phyloP scores from a whole-genome alignment of 2,888 invertebrate genomes.

The Darwinula stevensoni region DNA sequence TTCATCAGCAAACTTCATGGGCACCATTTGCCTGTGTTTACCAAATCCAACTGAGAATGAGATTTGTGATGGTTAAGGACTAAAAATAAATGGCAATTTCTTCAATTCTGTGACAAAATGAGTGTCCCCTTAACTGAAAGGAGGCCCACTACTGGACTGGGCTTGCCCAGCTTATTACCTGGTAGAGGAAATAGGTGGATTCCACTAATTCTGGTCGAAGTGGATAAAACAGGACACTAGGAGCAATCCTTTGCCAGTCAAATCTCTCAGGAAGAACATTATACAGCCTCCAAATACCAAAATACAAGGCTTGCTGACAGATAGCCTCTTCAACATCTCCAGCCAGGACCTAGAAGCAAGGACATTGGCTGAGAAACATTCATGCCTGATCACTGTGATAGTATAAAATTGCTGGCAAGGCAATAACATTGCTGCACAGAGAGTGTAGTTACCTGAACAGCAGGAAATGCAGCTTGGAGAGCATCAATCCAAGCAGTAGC shows the following conservation, averaged over 20 bases:
- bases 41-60: too few relatives aligned
- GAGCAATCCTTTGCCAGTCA: slow-evolving; percentile 19
- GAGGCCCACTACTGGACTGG: too few relatives aligned
- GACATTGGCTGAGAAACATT: slow-evolving; percentile 5
- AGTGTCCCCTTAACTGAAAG: too few relatives aligned
- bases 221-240: slow-evolving; percentile 29
- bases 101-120: too few relatives aligned
- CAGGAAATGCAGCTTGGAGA: slow-evolving; percentile 22
- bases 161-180: too few relatives aligned
- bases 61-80: too few relatives aligned
- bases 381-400: too few relatives aligned
- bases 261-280: slow-evolving; percentile 24
- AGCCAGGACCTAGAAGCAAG: slow-evolving; percentile 18
- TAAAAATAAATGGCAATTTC: too few relatives aligned
- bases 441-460: slow-evolving; percentile 14
- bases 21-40: too few relatives aligned
- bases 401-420: too few relatives aligned
- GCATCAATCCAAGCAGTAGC: slow-evolving; percentile 30
- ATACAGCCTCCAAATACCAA: slow-evolving; percentile 27
- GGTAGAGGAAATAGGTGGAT: slow-evolving; percentile 28
- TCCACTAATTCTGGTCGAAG: slow-evolving; percentile 29
- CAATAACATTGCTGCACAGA: too few relatives aligned
- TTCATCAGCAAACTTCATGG: too few relatives aligned
- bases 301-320: slow-evolving; percentile 28
- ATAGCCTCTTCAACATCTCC: slow-evolving; percentile 32